A percentile compares a stretch with the other conserved stretches of the same genome.
Conservation (phyloP, 1,140 invertebrate species). For the Lepidotrigona ventralis region DNA sequence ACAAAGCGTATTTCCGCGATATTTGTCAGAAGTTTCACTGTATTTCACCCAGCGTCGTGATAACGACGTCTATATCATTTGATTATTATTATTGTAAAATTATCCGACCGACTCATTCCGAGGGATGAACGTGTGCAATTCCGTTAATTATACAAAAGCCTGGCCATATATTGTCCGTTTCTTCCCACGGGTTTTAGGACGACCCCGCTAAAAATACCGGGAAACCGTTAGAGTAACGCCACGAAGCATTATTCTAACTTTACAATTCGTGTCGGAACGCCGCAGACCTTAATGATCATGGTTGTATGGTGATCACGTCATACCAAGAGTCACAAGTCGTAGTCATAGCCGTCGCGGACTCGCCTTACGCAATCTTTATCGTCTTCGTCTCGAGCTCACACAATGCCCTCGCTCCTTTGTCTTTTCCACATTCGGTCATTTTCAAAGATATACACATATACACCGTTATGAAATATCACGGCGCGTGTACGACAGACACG, state of each 20-base stretch:
- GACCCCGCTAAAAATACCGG: conserved; percentile 41
- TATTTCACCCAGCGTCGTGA: not conserved
- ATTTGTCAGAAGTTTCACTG: not conserved
- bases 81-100: not conserved
- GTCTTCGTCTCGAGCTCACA: conserved; percentile 38
- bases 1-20: not conserved
- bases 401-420: conserved; percentile 22
- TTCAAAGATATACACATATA: not conserved
- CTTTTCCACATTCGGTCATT: conserved; percentile 40
- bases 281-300: conserved; percentile 44
- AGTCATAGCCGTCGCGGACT: conserved; percentile 42
- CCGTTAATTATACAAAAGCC: not conserved
- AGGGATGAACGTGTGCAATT: too few species aligned
- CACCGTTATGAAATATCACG: conserved; percentile 16
- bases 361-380: conserved; percentile 51
- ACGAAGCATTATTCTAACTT: conserved; percentile 50
- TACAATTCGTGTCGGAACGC: conserved; percentile 49
- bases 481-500: not conserved
- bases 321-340: conserved; percentile 41
- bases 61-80: not conserved
- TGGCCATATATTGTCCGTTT: not conserved
- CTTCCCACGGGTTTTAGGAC: conserved; percentile 43
- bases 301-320: conserved; percentile 53
- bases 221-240: conserved; percentile 44
- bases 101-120: not conserved